A percentile compares a stretch with the other conserved stretches of the same genome.
phyloP scores from a whole-genome alignment of 1,140 invertebrate genomes.

The Platyura marginata region DNA sequence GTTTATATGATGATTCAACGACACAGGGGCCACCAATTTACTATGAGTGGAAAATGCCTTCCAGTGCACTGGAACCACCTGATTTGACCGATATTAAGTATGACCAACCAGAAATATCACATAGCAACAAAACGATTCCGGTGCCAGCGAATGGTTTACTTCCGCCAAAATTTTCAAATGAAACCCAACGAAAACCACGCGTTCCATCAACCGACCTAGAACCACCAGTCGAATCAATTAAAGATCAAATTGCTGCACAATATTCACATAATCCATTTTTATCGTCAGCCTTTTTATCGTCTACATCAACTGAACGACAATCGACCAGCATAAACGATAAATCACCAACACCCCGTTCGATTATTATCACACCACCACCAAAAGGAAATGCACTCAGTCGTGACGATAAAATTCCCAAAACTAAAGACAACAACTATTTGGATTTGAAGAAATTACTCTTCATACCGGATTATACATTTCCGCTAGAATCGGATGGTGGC shows the following conservation, averaged over 20 bases:
- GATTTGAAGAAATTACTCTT: slow-evolving; percentile 18
- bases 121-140: slow-evolving; percentile 16
- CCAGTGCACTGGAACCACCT: slow-evolving; percentile 32
- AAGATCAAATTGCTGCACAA: slow-evolving; percentile 6
- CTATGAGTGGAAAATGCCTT: slow-evolving; percentile 38
- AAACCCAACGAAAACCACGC: slow-evolving; percentile 4
- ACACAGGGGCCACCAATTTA: slow-evolving; percentile 38
- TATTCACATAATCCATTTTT: slow-evolving; percentile 2
- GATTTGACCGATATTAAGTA: neutral
- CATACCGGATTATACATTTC: slow-evolving; percentile 36
- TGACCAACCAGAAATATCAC: slow-evolving; percentile 1
- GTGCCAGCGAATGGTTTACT: neutral
- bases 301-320: slow-evolving; percentile 6
- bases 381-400: slow-evolving; percentile 5
- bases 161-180: neutral
- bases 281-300: slow-evolving; percentile 1
- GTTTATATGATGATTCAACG: slow-evolving; percentile 24
- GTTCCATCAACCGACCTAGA: slow-evolving; percentile 6
- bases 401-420: slow-evolving; percentile 1
- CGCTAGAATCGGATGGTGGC: slow-evolving; percentile 25
- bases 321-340: slow-evolving; percentile 1
- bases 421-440: slow-evolving; percentile 10
- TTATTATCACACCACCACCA: slow-evolving; percentile 12
- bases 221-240: slow-evolving; percentile 2
- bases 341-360: slow-evolving; percentile 17